A percentile compares a stretch with the other conserved stretches of the same genome.
phyloP scores from a whole-genome alignment of 2,113 vertebrate genomes.

The Larimichthys crocea region DNA sequence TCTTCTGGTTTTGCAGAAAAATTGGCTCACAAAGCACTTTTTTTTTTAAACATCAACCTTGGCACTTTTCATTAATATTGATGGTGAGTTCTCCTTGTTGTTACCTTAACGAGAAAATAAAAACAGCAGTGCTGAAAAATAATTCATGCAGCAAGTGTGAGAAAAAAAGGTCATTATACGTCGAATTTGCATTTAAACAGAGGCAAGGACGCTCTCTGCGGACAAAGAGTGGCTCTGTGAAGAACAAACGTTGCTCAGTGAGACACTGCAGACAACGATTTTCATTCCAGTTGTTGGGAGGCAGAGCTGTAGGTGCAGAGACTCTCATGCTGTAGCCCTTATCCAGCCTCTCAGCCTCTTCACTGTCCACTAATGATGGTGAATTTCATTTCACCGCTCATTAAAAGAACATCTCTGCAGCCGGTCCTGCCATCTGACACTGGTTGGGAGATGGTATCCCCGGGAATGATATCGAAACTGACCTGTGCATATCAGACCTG shows the following conservation, averaged over 20 bases:
- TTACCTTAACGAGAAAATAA: constrained; percentile 29
- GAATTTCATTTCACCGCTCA: constrained; percentile 53
- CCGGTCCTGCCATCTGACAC: constrained; percentile 33
- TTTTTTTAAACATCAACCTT: constrained; percentile 42
- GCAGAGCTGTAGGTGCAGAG: constrained; percentile 33
- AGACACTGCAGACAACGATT: constrained; percentile 37
- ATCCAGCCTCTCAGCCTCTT: constrained; percentile 25
- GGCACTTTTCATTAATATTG: constrained; percentile 58
- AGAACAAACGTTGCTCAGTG: constrained; percentile 13
- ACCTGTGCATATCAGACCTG: constrained; percentile 51
- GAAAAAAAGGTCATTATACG: constrained; percentile 29
- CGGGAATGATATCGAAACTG: constrained; percentile 23
- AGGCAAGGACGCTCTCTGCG: constrained; percentile 25
- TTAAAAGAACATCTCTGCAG: constrained; percentile 54
- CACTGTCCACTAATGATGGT: constrained; percentile 35
- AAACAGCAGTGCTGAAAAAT: constrained; percentile 39
- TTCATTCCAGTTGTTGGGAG: constrained; percentile 43
- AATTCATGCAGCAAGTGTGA: constrained; percentile 64
- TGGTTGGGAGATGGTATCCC: constrained; percentile 2
- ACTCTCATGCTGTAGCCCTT: constrained; percentile 24
- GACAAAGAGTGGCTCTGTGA: constrained; percentile 19
- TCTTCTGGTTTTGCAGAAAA: constrained; percentile 42
- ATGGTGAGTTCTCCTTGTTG: constrained; percentile 3
- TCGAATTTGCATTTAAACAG: constrained; percentile 32
- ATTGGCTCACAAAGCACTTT: constrained; percentile 39